Conservation (phyloP, 2,888 invertebrate species). For the Sminthurides aquaticus region DNA sequence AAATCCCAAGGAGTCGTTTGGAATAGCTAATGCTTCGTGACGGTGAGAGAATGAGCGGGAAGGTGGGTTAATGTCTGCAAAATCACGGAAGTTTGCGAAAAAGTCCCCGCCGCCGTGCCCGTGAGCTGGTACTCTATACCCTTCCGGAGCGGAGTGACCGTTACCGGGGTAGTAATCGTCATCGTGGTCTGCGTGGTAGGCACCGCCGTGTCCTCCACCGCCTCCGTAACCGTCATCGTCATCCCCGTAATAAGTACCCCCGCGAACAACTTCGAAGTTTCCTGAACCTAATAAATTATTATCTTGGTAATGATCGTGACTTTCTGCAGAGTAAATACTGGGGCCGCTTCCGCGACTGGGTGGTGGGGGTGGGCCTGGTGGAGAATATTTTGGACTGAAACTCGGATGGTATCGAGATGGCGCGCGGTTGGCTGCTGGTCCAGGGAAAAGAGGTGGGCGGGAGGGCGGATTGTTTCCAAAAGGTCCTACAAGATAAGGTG, state of each 20-base stretch:
- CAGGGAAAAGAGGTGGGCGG: slow-evolving; percentile 40
- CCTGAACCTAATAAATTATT: slow-evolving; percentile 69
- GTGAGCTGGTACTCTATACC: slow-evolving; percentile 57
- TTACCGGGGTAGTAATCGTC: slow-evolving; percentile 58
- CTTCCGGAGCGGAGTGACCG: slow-evolving; percentile 48
- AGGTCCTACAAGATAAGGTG: slow-evolving; percentile 32
- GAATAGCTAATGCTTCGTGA: slow-evolving; percentile 33
- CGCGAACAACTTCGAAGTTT: slow-evolving; percentile 76
- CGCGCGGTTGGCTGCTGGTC: slow-evolving; percentile 38
- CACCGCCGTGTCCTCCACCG: slow-evolving; percentile 49
- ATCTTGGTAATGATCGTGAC: slow-evolving; percentile 48
- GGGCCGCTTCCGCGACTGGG: slow-evolving; percentile 21
- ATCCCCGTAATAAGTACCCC: slow-evolving; percentile 65
- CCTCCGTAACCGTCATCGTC: slow-evolving; percentile 61
- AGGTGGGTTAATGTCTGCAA: slow-evolving; percentile 80
- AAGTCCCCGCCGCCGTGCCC: slow-evolving; percentile 57
- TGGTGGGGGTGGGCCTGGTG: slow-evolving; percentile 30
- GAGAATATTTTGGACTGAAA: slow-evolving; percentile 31
- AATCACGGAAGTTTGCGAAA: slow-evolving; percentile 81
- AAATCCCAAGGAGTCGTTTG: slow-evolving; percentile 21
- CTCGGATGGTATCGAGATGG: slow-evolving; percentile 39
- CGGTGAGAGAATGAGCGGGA: slow-evolving; percentile 60
- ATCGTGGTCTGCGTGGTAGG: slow-evolving; percentile 62
- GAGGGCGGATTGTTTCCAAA: slow-evolving; percentile 25
- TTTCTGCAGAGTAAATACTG: slow-evolving; percentile 35